Conservation (phyloP, 2,797 vertebrate species). For the Cheirogaleus major region DNA sequence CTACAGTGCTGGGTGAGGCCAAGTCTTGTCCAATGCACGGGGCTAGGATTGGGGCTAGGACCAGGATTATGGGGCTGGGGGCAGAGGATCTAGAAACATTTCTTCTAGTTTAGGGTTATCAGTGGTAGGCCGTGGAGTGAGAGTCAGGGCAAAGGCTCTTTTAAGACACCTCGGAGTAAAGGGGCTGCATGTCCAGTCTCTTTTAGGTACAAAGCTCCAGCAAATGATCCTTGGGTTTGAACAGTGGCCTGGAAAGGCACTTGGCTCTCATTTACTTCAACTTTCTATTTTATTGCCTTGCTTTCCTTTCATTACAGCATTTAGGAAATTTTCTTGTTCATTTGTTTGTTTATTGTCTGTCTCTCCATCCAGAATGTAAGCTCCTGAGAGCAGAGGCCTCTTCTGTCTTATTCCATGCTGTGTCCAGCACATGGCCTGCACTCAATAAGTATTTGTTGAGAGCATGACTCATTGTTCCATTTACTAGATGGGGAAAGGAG, state of each 20-base stretch:
- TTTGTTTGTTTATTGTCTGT: constrained; percentile 49
- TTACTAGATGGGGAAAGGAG: constrained; percentile 40
- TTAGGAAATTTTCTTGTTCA: constrained; percentile 39
- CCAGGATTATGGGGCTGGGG: background rate
- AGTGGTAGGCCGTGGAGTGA: background rate
- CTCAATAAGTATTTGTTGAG: constrained; percentile 4
- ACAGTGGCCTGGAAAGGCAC: background rate
- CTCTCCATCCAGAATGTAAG: background rate
- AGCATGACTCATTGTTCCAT: constrained; percentile 47
- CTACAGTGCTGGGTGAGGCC: background rate
- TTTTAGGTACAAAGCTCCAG: background rate
- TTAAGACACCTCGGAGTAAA: background rate
- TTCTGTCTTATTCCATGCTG: constrained; percentile 22
- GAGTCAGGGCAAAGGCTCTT: background rate
- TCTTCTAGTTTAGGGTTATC: background rate
- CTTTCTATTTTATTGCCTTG: background rate
- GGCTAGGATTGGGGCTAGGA: background rate
- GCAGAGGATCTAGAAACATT: background rate
- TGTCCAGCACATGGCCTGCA: constrained; percentile 11
- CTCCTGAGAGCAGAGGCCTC: constrained; percentile 33
- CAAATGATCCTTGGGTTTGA: background rate
- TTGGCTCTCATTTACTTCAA: constrained; percentile 43
- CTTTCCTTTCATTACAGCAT: constrained; percentile 52
- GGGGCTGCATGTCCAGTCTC: background rate
- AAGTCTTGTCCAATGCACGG: background rate